Conservation (phyloP, 1,140 invertebrate genomes). For the Anastrepha ludens region DNA sequence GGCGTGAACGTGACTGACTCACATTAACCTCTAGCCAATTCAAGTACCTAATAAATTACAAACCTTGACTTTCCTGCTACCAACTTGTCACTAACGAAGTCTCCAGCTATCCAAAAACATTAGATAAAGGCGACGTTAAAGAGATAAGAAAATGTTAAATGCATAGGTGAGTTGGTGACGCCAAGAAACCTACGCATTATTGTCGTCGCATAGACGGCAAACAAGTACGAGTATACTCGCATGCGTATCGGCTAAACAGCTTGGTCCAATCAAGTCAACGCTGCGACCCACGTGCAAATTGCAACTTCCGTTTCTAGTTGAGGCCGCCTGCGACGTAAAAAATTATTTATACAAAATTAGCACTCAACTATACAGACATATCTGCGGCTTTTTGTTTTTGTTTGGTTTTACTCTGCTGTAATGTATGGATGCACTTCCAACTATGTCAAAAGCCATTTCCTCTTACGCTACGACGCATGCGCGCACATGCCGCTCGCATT, state of each 20-base stretch:
- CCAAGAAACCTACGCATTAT: conserved; percentile 6
- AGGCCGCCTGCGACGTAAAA: conserved; percentile 31
- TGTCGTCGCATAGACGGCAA: neutral
- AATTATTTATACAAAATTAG: conserved; percentile 39
- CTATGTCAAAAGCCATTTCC: conserved; percentile 26
- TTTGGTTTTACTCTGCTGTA: neutral
- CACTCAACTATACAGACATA: neutral
- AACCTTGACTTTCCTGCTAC: conserved; percentile 34
- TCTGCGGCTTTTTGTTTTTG: neutral
- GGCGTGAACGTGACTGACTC: too few species aligned
- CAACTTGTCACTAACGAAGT: conserved; percentile 2
- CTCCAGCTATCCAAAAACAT: conserved; percentile 27
- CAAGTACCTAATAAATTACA: neutral
- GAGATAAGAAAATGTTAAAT: conserved; percentile 28
- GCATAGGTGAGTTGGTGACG: neutral
- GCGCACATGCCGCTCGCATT: neutral
- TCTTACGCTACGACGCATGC: neutral
- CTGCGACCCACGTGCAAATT: conserved; percentile 29
- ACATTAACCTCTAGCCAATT: neutral
- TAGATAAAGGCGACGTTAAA: conserved; percentile 34
- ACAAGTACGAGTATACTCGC: neutral
- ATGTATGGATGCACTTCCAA: neutral
- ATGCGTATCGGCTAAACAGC: neutral
- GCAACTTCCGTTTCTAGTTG: conserved; percentile 34
- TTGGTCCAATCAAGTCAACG: neutral